Conservation (phyloP, 2,113 vertebrate species). For the Empidonax alnorum region DNA sequence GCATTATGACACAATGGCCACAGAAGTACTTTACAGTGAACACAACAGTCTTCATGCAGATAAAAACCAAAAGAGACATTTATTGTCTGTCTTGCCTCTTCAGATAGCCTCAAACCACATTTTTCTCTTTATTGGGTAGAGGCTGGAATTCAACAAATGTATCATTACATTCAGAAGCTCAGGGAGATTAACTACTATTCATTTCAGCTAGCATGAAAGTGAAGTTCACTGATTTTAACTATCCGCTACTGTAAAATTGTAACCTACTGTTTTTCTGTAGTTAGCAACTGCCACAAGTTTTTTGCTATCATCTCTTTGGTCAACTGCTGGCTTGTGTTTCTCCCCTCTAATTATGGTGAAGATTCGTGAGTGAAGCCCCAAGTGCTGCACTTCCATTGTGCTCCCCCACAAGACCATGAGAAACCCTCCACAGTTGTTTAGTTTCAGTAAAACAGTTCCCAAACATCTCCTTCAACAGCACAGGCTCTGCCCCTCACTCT, state of each 20-base stretch:
- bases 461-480: not conserved
- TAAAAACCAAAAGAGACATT: not conserved
- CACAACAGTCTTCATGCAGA: not conserved
- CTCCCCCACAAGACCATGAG: not conserved
- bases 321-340: not conserved
- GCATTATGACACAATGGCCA: not conserved
- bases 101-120: not conserved
- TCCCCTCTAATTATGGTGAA: not conserved
- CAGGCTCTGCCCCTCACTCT: accelerated
- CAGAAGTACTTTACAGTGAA: not conserved
- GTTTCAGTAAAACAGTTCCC: not conserved
- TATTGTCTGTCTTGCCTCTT: not conserved
- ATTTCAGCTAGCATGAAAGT: not conserved
- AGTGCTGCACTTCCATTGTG: not conserved
- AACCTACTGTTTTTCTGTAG: not conserved
- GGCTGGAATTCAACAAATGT: not conserved
- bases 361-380: not conserved
- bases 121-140: not conserved
- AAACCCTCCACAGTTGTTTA: not conserved
- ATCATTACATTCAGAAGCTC: not conserved
- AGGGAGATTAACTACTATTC: not conserved
- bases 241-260: not conserved
- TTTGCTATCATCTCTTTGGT: not conserved
- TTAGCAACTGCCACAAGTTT: not conserved
- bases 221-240: not conserved